These are phyloP conservation scores for Pseudochaenichthys georgianus DNA, from an alignment of 2,797 vertebrate genomes.

Conservation along the genomic window DNA sequence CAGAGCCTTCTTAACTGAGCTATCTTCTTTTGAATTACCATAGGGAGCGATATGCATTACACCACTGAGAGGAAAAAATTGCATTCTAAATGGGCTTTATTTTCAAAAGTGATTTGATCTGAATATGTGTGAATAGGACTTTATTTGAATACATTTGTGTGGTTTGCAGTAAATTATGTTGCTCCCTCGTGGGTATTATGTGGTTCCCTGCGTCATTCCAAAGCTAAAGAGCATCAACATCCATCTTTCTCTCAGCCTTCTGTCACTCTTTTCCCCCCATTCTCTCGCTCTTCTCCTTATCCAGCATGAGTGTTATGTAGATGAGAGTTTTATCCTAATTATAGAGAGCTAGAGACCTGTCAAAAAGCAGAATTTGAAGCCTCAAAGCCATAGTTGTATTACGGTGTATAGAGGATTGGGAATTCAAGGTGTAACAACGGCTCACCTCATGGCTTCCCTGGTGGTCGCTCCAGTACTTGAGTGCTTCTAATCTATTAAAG, in stretches of 20 bases:
- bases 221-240: constrained; percentile 76
- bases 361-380: constrained; percentile 32
- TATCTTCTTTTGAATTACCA: constrained; percentile 83
- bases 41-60: constrained; percentile 75
- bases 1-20: constrained; percentile 77
- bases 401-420: constrained; percentile 42
- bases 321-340: constrained; percentile 66
- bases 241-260: constrained; percentile 30
- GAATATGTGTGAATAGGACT: constrained; percentile 78
- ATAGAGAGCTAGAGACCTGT: constrained; percentile 30
- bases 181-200: constrained; percentile 54
- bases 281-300: constrained; percentile 36
- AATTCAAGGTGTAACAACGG: constrained; percentile 60
- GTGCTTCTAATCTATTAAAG: constrained; percentile 78
- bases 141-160: constrained; percentile 81
- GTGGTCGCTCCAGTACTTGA: constrained; percentile 68
- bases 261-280: constrained; percentile 11
- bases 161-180: constrained; percentile 79
- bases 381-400: constrained; percentile 27
- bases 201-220: constrained; percentile 67
- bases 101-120: constrained; percentile 78
- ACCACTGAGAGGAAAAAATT: constrained; percentile 69
- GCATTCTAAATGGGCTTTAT: constrained; percentile 79
- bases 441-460: constrained; percentile 60
- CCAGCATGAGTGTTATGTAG: constrained; percentile 63